Base-by-base conservation (phyloP, 1,140 invertebrate species). In the Lamellibrachia luymesi region DNA sequence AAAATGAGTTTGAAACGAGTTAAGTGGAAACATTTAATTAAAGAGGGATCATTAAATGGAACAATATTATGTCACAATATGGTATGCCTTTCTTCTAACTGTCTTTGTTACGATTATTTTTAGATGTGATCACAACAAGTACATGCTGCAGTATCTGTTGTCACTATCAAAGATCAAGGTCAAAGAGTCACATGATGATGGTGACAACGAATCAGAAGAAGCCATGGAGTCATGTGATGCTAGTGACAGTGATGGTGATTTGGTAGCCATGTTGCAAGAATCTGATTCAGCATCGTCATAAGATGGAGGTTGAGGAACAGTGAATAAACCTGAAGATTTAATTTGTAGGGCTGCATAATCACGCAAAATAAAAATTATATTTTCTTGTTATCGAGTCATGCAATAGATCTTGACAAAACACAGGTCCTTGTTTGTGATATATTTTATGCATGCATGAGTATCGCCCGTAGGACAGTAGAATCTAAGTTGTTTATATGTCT, bases 91-190 rank as follows among this genome's bases (percentile, higher is more conserved):
- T 38, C 38, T 38, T 38, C 38, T 38, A 0, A 38, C 38, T 38
- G 38, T 38, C 38, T 38, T 38, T 38, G 38, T 38, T 38, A 38
- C 38, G 38, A 50, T 94, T 51, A 92, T 56, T 94, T 95, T 25
- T 94, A 96, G 96, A 50, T 95, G 95, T 95, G 96, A 96, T 91
- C 95, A 96, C 93, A 96, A 96, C 93, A 95, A 95, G 56, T 96
- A 96, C 93, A 95, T 93, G 27, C 92, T 95, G 5, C 94, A 96
- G 93, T 96, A 94, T 93, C 93, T 96, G 7, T 10, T 95, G 90
- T 91, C 91, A 52, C 25, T 91, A 13, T 13, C 49, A 27, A 51
- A 91, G 64, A 80, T 80, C 25, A 80, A 80, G 64, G 64, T 80
- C 13, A 80, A 80, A 80, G 8, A 80, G 64, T 22, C 64, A 80